Percentiles rank a stretch among this genome's conserved stretches.
Conservation (phyloP, 2,113 vertebrate genomes). For the Planiliza haematocheilus region DNA sequence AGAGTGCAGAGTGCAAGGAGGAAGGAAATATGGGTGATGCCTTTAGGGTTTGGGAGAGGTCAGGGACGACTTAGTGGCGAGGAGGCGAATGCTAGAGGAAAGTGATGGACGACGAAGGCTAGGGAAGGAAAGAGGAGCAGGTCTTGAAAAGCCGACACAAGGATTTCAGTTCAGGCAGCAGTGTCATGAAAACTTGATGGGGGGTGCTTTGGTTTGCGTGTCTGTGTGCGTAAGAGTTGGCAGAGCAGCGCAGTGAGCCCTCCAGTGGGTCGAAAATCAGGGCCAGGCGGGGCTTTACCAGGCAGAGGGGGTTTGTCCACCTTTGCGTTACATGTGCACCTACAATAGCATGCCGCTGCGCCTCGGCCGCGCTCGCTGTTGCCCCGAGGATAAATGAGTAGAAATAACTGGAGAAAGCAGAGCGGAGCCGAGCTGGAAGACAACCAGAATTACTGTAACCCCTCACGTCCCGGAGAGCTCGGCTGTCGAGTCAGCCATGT, state of each 20-base stretch:
- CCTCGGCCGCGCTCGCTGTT: slow-evolving; percentile 55
- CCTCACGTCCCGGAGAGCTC: slow-evolving; percentile 59
- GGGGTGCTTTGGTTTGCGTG: neutral
- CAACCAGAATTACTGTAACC: slow-evolving; percentile 69
- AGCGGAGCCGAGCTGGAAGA: slow-evolving; percentile 61
- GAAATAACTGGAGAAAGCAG: slow-evolving; percentile 77
- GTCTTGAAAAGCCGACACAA: slow-evolving; percentile 32
- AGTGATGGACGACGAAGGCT: slow-evolving; percentile 26
- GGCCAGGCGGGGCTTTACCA: slow-evolving; percentile 58
- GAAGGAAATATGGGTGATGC: neutral
- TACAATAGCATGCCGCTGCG: slow-evolving; percentile 39
- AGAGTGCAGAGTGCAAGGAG: neutral
- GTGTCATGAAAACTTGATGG: slow-evolving; percentile 32
- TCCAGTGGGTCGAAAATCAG: slow-evolving; percentile 61
- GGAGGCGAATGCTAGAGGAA: slow-evolving; percentile 6
- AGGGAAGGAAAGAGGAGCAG: slow-evolving; percentile 15
- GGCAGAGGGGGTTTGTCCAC: slow-evolving; percentile 37
- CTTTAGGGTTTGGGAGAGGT: slow-evolving; percentile 6
- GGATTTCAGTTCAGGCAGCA: slow-evolving; percentile 51
- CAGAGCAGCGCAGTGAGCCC: slow-evolving; percentile 26
- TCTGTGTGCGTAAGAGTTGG: slow-evolving; percentile 16
- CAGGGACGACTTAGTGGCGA: slow-evolving; percentile 9
- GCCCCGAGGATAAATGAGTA: slow-evolving; percentile 80
- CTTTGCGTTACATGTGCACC: neutral
- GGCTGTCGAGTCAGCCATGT: slow-evolving; percentile 71